Evolutionary conservation across 2,888 invertebrate genomes (phyloP), one percentile per base, ranked within the genome.

Genomic region (Caenorhabditis macrosperma): DNA sequence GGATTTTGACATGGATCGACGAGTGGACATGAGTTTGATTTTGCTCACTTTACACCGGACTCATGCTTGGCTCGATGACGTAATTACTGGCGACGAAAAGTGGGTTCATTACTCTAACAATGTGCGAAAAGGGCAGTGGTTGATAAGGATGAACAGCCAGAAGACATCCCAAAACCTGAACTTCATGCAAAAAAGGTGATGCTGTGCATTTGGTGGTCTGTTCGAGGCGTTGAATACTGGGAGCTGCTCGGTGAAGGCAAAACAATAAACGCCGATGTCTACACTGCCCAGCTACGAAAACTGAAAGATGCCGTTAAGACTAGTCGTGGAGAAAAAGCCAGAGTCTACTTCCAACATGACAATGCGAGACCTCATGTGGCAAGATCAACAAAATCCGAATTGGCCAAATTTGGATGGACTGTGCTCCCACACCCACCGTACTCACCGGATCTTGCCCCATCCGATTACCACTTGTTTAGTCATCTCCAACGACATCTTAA

Each of bases 101-200:
- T n/a, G n/a, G n/a, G n/a, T n/a, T n/a, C n/a, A n/a, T n/a, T n/a
- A n/a, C n/a, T n/a, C n/a, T n/a, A n/a, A n/a, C n/a, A n/a, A n/a
- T n/a, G n/a, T n/a, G n/a, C n/a, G n/a, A n/a, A n/a, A n/a, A n/a
- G n/a, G n/a, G n/a, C n/a, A n/a, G n/a, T n/a, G n/a, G 41, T 60
- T 15, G 41, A 24, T 4, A 33, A 26, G 4, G 41, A 26, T 41
- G 26, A 60, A 28, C 24, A 26, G 17, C 26, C 41, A 22, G 7
- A 4, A 24, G 41, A 35, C 17, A 44, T 41, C 41, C n/a, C 44
- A 15, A 60, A 68, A 63, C 48, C 48, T 4, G 63, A 63, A 15
- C 63, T 63, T 63, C 63, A 63, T n/a, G 17, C 26, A 4, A 48
- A 63, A 48, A 63, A 63, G 26, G 24, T 48, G 1, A 63, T 63